phyloP scores from a whole-genome alignment of 1,140 invertebrate species.

The Bilobella aurantiaca region DNA sequence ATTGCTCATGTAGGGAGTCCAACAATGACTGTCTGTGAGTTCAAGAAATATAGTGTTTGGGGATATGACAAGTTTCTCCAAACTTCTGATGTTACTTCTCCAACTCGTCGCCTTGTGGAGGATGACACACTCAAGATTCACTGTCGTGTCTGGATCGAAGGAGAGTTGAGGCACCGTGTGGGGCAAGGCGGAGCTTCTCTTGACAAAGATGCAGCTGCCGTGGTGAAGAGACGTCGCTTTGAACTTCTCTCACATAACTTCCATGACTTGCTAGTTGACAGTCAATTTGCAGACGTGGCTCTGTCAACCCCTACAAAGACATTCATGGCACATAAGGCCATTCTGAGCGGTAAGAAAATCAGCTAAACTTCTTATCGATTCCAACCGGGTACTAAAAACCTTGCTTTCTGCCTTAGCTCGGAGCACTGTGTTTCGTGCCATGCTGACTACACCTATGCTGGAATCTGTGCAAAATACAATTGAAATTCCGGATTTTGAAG shows the following conservation, averaged over 20 bases:
- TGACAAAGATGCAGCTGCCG: slow-evolving; percentile 13
- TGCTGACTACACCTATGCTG: slow-evolving; percentile 24
- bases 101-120: slow-evolving; percentile 26
- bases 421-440: slow-evolving; percentile 28
- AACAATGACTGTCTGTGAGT: slow-evolving; percentile 34
- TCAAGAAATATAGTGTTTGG: slow-evolving; percentile 33
- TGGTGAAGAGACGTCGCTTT: slow-evolving; percentile 11
- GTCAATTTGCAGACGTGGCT: slow-evolving; percentile 24
- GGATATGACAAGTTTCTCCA: slow-evolving; percentile 33
- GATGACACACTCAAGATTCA: slow-evolving; percentile 31
- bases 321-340: slow-evolving; percentile 30
- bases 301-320: slow-evolving; percentile 14
- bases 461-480: slow-evolving; percentile 21
- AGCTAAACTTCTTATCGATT: background rate
- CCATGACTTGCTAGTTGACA: slow-evolving; percentile 11
- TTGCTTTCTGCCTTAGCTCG: slow-evolving; percentile 21
- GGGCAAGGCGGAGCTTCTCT: slow-evolving; percentile 21
- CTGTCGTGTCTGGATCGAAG: slow-evolving; percentile 33
- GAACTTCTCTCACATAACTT: slow-evolving; percentile 23
- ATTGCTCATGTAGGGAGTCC: no score
- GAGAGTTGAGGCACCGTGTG: slow-evolving; percentile 22
- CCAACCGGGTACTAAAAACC: background rate
- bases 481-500: slow-evolving; percentile 32
- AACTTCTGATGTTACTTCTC: slow-evolving; percentile 18
- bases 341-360: slow-evolving; percentile 25